Evolutionary conservation across 1,140 invertebrate species (phyloP), one percentile per base, ranked within the genome.

Genomic region (Schlechtendalia chinensis): DNA sequence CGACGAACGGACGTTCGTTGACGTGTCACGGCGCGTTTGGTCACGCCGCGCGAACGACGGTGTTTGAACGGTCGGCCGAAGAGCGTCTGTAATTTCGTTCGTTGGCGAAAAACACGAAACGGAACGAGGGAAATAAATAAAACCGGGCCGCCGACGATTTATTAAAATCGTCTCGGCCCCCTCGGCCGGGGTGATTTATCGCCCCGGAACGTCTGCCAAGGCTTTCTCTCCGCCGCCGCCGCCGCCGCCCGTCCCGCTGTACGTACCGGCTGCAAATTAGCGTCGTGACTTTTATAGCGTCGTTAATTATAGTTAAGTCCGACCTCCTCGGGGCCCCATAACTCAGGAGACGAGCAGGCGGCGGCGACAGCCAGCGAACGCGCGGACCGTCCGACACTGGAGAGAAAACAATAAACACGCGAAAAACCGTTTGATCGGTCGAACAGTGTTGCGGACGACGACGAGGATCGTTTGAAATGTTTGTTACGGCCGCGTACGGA

Each of bases 281-380:
- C 74, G 74, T 79, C 74, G 74, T 79, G 74, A 79, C 74, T 79
- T 79, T 79, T 79, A 79, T 79, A 61, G 74, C 56, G 58, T 79
- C 74, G 74, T 79, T 79, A 79, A 79, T 79, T 79, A 61, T 79
- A 61, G 58, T 79, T 61, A 61, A 79, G 72, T 75, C 72, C 54
- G 54, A 58, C 72, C 72, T 75, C 72, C 72, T 75, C 45, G 72
- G 72, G 72, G 72, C 54, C 53, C 32, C 72, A 75, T 75, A 75
- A 75, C 29, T 75, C 72, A 75, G 22, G 50, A 47, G 72, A 39
- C 72, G 72, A 75, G 47, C 71, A 53, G n/a, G 63, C 65, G 47
- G 24, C 47, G 27, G 24, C 5, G 11, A 22, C 45, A 10, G 45
- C 12, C 27, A 32, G 10, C 8, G 67, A 24, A 50, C 12, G 63